phyloP scores from a whole-genome alignment of 2,113 vertebrate genomes.

The Phylloscopus trochilus region DNA sequence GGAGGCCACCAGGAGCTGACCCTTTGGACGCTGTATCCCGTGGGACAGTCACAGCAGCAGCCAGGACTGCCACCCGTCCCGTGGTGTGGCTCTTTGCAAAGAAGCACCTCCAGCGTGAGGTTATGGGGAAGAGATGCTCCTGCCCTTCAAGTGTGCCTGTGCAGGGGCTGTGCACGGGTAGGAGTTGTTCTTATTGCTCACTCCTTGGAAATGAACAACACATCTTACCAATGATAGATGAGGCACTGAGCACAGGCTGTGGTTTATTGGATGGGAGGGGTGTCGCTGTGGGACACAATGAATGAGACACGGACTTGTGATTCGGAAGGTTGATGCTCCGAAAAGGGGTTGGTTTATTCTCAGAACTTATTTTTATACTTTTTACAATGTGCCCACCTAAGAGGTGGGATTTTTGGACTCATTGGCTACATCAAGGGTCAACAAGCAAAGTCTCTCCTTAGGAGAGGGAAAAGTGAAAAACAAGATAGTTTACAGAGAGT shows the following conservation, averaged over 20 bases:
- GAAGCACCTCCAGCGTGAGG: not conserved
- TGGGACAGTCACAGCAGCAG: not conserved
- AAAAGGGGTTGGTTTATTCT: no score
- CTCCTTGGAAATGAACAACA: not conserved
- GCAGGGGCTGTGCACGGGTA: not conserved
- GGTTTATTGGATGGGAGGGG: not conserved
- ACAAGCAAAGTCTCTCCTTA: no score
- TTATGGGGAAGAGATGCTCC: not conserved
- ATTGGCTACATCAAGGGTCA: no score
- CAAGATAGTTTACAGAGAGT: no score
- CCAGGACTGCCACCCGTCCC: not conserved
- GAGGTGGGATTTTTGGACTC: no score
- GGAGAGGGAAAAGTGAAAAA: no score
- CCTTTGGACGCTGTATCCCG: not conserved
- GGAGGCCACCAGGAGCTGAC: not conserved
- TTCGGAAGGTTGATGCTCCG: no score
- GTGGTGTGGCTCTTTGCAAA: accelerated
- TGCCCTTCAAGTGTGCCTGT: not conserved
- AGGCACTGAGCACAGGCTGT: not conserved
- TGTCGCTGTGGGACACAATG: no score
- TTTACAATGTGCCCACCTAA: no score
- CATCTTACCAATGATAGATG: not conserved
- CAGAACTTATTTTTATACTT: no score
- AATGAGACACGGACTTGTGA: no score
- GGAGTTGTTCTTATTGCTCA: not conserved